Evolutionary conservation across 2,888 invertebrate species (phyloP).

Genomic region (Meteorus colon): DNA sequence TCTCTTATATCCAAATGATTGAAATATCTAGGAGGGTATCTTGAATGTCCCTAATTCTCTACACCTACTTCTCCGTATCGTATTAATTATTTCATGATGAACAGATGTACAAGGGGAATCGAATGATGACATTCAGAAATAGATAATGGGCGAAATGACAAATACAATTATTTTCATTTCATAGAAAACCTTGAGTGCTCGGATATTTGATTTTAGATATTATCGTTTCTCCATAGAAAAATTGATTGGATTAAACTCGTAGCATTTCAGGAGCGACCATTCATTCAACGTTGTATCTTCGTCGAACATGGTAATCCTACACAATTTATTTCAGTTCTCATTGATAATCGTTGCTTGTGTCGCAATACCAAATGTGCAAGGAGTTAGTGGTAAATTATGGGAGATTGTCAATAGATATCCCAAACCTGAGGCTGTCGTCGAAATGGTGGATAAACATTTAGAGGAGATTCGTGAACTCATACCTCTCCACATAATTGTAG

Average conservation of each 20-base stretch:
- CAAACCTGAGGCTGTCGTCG: neutral
- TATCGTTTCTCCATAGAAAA: neutral
- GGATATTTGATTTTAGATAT: neutral
- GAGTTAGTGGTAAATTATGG: neutral
- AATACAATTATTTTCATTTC: neutral
- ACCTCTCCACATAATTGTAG: constrained; percentile 19
- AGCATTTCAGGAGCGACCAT: neutral
- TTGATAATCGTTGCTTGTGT: neutral
- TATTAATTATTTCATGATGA: neutral
- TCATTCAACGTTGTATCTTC: neutral
- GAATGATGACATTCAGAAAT: neutral
- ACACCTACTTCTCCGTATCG: neutral
- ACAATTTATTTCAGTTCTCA: neutral
- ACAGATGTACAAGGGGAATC: neutral
- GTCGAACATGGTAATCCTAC: neutral
- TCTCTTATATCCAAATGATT: neutral
- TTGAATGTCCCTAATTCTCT: neutral
- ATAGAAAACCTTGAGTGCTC: neutral
- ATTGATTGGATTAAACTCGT: neutral
- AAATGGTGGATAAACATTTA: constrained; percentile 8
- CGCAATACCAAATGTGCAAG: neutral
- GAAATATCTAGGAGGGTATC: neutral
- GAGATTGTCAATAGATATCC: neutral
- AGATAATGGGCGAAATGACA: neutral
- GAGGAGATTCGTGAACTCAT: neutral